Conservation (phyloP, 2,797 vertebrate genomes). For the Clangula hyemalis region DNA sequence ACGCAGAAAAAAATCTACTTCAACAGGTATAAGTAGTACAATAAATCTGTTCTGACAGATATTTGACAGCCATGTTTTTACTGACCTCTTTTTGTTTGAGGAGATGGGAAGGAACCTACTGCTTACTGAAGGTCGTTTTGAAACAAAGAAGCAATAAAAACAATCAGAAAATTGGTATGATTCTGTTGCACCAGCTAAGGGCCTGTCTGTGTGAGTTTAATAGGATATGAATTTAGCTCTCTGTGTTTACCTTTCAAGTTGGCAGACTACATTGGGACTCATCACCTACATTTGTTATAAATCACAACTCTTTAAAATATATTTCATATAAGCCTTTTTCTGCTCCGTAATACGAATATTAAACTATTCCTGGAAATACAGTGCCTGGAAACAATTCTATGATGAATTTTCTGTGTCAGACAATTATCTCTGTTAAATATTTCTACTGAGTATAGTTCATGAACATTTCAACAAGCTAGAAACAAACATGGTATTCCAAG, state of each 20-base stretch:
- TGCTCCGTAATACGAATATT: neutral
- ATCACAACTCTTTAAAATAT: neutral
- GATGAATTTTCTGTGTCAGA: neutral
- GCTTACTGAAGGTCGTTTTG: constrained; percentile 48
- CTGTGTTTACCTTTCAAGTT: neutral
- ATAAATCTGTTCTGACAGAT: constrained; percentile 72
- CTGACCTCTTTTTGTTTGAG: constrained; percentile 56
- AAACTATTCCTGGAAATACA: neutral
- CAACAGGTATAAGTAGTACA: constrained; percentile 50
- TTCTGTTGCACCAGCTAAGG: neutral
- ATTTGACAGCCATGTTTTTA: constrained; percentile 66
- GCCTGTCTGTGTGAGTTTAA: neutral
- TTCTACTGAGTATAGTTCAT: neutral
- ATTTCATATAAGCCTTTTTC: neutral
- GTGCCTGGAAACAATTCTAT: neutral
- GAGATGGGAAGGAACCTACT: constrained; percentile 46
- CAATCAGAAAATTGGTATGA: constrained; percentile 7
- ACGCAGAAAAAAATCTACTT: constrained; percentile 22
- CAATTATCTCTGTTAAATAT: neutral
- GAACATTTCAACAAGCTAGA: neutral
- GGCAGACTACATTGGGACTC: neutral
- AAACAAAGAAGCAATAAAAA: constrained; percentile 55
- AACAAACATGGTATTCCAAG: neutral
- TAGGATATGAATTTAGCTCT: neutral
- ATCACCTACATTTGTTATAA: neutral